Conservation (phyloP, 2,113 vertebrate species). For the Brachypteracias leptosomus region DNA sequence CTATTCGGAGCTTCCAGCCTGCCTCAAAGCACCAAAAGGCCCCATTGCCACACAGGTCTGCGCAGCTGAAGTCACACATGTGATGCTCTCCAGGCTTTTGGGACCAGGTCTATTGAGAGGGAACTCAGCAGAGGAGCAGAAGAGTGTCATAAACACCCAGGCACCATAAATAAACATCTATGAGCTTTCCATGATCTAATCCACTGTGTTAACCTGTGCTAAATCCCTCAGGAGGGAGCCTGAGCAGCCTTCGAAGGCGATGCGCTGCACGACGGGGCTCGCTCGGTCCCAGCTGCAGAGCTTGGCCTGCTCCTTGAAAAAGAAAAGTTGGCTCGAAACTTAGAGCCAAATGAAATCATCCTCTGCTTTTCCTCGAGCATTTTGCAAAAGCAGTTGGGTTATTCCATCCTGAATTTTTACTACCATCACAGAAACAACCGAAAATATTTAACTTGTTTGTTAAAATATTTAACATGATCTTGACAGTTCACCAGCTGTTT, state of each 20-base stretch:
- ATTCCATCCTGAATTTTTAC: constrained; percentile 32
- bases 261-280: rapidly evolving
- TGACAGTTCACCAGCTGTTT: constrained; percentile 74
- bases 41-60: background rate
- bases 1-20: background rate
- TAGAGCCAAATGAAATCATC: background rate
- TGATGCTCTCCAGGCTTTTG: background rate
- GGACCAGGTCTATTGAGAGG: background rate
- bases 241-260: rapidly evolving
- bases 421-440: constrained; percentile 1
- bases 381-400: background rate
- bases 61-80: background rate
- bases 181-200: constrained; percentile 47
- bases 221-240: background rate
- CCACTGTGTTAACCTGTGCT: background rate
- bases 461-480: constrained; percentile 61
- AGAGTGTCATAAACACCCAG: constrained; percentile 25
- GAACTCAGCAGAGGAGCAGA: background rate
- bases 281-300: background rate
- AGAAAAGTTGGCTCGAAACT: background rate
- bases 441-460: constrained; percentile 68
- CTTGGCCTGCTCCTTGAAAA: background rate
- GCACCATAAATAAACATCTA: constrained; percentile 34
- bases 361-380: background rate
- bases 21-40: background rate